Evolutionary conservation across 1,140 invertebrate species (phyloP).

Genomic region (Fragariocoptes setiger): DNA sequence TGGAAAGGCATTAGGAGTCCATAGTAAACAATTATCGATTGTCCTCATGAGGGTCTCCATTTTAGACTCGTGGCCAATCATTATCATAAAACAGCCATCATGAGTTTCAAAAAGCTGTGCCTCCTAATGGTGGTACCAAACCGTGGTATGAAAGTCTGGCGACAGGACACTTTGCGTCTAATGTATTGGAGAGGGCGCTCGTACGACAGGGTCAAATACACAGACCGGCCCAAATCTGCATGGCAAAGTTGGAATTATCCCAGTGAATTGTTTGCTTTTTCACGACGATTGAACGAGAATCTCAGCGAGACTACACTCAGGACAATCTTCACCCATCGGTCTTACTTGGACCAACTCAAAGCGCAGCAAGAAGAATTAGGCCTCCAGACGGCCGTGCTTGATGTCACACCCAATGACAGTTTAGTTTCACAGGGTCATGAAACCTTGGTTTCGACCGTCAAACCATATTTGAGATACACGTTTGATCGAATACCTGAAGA

Average conservation of each 20-base stretch:
- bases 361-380: conserved; percentile 31
- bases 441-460: conserved; percentile 25
- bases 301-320: conserved; percentile 34
- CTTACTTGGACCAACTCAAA: conserved; percentile 38
- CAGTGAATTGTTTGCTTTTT: conserved; percentile 58
- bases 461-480: conserved; percentile 24
- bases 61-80: too few species aligned
- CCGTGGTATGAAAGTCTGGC: conserved; percentile 6
- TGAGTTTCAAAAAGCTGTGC: too few species aligned
- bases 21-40: too few species aligned
- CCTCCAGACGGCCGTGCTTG: conserved; percentile 21
- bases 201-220: conserved; percentile 1
- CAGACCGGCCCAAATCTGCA: neutral
- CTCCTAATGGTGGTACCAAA: too few species aligned
- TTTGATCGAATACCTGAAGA: conserved; percentile 37
- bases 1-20: too few species aligned
- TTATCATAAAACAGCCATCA: too few species aligned
- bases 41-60: too few species aligned
- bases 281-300: conserved; percentile 44
- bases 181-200: conserved; percentile 4
- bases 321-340: conserved; percentile 40
- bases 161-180: conserved; percentile 1
- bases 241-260: conserved; percentile 34
- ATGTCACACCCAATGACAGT: conserved; percentile 30
- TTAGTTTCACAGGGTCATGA: conserved; percentile 29